These are phyloP conservation scores for Amblyteles armatorius DNA, from an alignment of 2,888 invertebrate genomes.

Conservation along the genomic window DNA sequence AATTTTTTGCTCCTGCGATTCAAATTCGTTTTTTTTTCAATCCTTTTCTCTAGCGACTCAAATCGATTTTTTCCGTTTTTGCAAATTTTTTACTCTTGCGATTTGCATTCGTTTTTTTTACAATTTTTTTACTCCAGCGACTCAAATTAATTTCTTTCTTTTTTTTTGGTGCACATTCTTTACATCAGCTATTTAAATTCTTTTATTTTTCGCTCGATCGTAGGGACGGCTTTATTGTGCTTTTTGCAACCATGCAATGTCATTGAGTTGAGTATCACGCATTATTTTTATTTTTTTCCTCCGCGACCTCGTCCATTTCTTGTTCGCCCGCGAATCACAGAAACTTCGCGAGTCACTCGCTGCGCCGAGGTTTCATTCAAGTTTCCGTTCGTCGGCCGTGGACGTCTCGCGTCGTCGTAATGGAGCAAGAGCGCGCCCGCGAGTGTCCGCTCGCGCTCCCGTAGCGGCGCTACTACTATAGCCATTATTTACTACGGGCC, in stretches of 20 bases:
- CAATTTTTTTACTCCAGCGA: not conserved
- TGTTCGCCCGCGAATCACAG: slow-evolving; percentile 73
- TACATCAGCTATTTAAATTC: not conserved
- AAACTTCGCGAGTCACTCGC: slow-evolving; percentile 50
- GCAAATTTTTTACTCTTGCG: not conserved
- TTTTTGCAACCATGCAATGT: not conserved
- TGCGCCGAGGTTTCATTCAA: slow-evolving; percentile 73
- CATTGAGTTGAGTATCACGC: not conserved
- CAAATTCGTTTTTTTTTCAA: not conserved
- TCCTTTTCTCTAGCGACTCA: too few relatives aligned
- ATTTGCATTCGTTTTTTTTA: not conserved
- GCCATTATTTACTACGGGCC: slow-evolving; percentile 73
- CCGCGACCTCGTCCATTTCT: slow-evolving; percentile 15
- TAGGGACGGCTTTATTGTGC: not conserved
- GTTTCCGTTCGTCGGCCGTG: slow-evolving; percentile 71
- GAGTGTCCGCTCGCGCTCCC: slow-evolving; percentile 46
- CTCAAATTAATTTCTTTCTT: not conserved
- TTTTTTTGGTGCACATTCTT: not conserved
- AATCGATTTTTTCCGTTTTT: too few relatives aligned
- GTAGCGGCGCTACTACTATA: slow-evolving; percentile 72
- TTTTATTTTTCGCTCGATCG: not conserved
- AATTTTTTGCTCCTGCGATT: not conserved
- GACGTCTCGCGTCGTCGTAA: slow-evolving; percentile 11
- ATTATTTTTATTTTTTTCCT: not conserved
- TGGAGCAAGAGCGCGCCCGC: slow-evolving; percentile 7